phyloP scores from a whole-genome alignment of 1,140 invertebrate genomes.

The Homarus americanus region DNA sequence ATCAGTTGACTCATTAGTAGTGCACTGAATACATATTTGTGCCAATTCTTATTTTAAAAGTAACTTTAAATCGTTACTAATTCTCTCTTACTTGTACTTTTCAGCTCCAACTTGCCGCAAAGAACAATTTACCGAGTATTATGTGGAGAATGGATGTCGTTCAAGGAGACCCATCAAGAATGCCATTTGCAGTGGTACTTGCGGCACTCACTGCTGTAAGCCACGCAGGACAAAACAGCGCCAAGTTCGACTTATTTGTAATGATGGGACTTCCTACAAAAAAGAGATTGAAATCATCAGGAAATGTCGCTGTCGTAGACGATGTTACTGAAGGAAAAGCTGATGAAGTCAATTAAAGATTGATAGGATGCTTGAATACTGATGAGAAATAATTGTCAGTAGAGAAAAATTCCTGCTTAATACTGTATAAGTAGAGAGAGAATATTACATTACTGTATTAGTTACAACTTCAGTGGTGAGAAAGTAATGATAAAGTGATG shows the following conservation, averaged over 20 bases:
- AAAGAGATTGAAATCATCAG: constrained; percentile 97
- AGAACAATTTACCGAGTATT: constrained; percentile 92
- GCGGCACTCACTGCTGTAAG: constrained; percentile 87
- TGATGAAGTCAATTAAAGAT: neutral
- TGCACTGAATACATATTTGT: too few relatives aligned
- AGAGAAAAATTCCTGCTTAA: neutral
- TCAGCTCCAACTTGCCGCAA: constrained; percentile 91
- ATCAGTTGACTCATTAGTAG: too few relatives aligned
- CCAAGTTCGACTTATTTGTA: constrained; percentile 95
- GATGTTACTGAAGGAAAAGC: constrained; percentile 66
- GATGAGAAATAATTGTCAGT: neutral
- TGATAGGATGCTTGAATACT: neutral
- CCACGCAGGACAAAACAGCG: constrained; percentile 93
- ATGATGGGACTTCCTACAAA: constrained; percentile 93
- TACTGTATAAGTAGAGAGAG: neutral
- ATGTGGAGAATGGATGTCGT: constrained; percentile 92
- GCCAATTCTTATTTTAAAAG: too few relatives aligned
- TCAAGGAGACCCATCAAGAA: constrained; percentile 93
- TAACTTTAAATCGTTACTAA: too few relatives aligned
- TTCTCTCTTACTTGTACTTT: constrained; percentile 54
- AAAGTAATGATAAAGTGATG: neutral
- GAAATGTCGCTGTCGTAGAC: constrained; percentile 84
- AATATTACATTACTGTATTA: neutral
- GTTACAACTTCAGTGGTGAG: neutral
- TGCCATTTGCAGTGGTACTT: constrained; percentile 88